A percentile compares a stretch with the other conserved stretches of the same genome.
Conservation (phyloP, 2,888 invertebrate genomes). For the Stenichneumon culpator region DNA sequence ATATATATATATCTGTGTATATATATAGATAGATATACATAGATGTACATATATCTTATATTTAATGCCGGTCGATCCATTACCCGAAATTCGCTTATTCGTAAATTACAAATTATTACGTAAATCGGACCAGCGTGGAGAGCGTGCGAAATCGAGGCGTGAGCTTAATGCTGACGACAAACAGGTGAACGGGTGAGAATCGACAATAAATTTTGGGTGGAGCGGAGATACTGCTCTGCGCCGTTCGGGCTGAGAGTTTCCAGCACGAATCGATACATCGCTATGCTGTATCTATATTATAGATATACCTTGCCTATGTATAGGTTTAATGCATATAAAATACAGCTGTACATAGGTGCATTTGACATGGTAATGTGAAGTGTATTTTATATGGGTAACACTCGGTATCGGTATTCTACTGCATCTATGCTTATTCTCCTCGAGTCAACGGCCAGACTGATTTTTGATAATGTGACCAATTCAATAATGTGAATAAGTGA, state of each 20-base stretch:
- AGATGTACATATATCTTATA: not conserved
- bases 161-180: constrained; percentile 64
- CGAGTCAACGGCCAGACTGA: too few relatives aligned
- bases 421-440: constrained; percentile 9
- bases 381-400: not conserved
- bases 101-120: constrained; percentile 77
- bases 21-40: not conserved
- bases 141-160: constrained; percentile 59
- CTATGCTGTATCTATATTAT: constrained; percentile 23
- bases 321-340: not conserved
- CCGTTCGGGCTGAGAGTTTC: constrained; percentile 32
- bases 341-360: not conserved
- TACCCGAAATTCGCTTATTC: constrained; percentile 58
- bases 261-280: constrained; percentile 59
- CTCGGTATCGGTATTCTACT: not conserved
- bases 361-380: not conserved
- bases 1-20: not conserved
- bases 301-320: not conserved
- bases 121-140: constrained; percentile 66
- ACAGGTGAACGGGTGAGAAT: constrained; percentile 66
- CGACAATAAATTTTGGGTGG: constrained; percentile 63
- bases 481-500: too few relatives aligned
- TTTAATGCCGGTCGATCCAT: constrained; percentile 37
- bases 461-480: too few relatives aligned
- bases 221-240: not conserved